phyloP scores from a whole-genome alignment of 1,140 invertebrate species.

The Tetramorium alpestre region DNA sequence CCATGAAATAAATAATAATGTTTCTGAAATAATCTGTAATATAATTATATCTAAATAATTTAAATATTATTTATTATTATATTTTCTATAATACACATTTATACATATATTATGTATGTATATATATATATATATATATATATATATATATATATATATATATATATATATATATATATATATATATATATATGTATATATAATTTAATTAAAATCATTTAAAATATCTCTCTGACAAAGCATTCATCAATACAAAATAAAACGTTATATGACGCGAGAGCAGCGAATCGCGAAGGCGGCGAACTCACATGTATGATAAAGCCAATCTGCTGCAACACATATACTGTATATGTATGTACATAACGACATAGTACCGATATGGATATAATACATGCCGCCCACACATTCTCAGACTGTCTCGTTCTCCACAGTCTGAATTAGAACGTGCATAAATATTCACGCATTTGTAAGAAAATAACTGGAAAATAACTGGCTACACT shows the following conservation, averaged over 20 bases:
- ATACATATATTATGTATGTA: not conserved
- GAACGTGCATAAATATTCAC: slow-evolving; percentile 19
- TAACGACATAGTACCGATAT: slow-evolving; percentile 28
- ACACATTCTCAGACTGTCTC: slow-evolving; percentile 15
- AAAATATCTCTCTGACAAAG: not conserved
- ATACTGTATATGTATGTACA: not conserved
- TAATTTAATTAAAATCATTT: slow-evolving; percentile 3
- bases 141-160: not conserved
- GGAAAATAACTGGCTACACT: not conserved
- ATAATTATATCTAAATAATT: not conserved
- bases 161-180: too few relatives aligned
- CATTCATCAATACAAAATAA: not conserved
- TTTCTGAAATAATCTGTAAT: not conserved
- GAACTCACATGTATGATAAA: slow-evolving; percentile 40
- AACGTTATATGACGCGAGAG: not conserved
- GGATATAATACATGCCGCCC: slow-evolving; percentile 14
- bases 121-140: not conserved
- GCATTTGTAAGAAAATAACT: not conserved
- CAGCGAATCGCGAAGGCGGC: not conserved
- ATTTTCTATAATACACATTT: not conserved
- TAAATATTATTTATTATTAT: not conserved
- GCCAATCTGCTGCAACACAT: slow-evolving; percentile 35
- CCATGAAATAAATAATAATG: not conserved
- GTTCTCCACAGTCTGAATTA: not conserved
- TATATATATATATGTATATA: not conserved